phyloP scores from a whole-genome alignment of 2,888 invertebrate genomes.

The Timema podura region DNA sequence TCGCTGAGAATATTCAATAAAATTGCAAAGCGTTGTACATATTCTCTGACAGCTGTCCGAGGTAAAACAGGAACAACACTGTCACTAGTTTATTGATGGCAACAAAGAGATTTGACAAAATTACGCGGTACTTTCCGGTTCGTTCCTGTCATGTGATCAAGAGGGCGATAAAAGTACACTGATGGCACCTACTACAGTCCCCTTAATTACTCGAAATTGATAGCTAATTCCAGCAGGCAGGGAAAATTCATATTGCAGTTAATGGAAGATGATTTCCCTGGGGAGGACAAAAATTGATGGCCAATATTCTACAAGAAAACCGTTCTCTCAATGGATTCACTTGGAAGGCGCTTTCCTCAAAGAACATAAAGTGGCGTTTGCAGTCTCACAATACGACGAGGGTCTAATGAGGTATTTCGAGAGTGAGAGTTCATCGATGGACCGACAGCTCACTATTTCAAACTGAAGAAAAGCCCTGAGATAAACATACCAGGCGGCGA shows the following conservation, averaged over 20 bases:
- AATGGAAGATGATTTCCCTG: not conserved
- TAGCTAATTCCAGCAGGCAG: constrained; percentile 5
- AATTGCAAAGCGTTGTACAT: not conserved
- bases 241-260: constrained; percentile 2
- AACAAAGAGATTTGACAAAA: not conserved
- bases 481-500: not conserved
- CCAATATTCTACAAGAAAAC: not conserved
- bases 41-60: not conserved
- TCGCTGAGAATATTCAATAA: not conserved
- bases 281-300: not conserved
- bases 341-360: not conserved
- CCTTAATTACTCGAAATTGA: not conserved
- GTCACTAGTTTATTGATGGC: not conserved
- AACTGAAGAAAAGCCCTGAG: not conserved
- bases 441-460: not conserved
- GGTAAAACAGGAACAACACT: not conserved
- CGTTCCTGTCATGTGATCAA: not conserved
- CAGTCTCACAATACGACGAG: not conserved
- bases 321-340: not conserved
- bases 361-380: constrained; percentile 5
- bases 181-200: not conserved
- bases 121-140: not conserved
- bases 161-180: not conserved
- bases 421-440: constrained; percentile 7
- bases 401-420: not conserved